These are phyloP conservation scores for Danio aesculapii DNA, from an alignment of 2,797 vertebrate species.

Conservation along the genomic window DNA sequence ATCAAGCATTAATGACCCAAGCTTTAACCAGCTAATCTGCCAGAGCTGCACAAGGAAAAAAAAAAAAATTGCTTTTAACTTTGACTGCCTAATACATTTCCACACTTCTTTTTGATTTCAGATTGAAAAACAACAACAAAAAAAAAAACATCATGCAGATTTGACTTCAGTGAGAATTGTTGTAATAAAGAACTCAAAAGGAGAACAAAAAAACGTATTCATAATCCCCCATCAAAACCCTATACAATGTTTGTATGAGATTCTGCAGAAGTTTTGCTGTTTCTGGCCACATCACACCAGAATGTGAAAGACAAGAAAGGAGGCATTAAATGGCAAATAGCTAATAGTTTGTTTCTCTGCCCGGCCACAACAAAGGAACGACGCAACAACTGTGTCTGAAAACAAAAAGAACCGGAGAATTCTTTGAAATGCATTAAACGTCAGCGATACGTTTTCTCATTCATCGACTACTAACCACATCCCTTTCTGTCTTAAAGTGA, in stretches of 20 bases:
- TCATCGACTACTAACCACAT: constrained; percentile 3
- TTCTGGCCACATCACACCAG: constrained; percentile 94
- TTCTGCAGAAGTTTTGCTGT: constrained; percentile 92
- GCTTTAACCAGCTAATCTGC: constrained; percentile 40
- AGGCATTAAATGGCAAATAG: constrained; percentile 32
- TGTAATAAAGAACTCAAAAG: constrained; percentile 14
- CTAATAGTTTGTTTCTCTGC: constrained; percentile 25
- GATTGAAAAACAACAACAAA: no score
- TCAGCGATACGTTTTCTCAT: background rate
- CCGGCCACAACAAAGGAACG: constrained; percentile 22
- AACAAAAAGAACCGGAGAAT: constrained; percentile 19
- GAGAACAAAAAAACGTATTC: background rate
- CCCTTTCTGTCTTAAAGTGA: constrained; percentile 29
- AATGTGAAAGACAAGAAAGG: constrained; percentile 75
- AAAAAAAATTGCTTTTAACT: constrained; percentile 69
- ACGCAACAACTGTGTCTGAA: constrained; percentile 23
- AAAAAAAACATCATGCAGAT: constrained; percentile 87
- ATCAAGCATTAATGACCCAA: constrained; percentile 67
- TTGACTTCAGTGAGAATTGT: constrained; percentile 68
- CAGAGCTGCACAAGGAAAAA: constrained; percentile 66
- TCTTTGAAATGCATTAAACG: constrained; percentile 40
- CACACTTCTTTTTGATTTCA: constrained; percentile 64
- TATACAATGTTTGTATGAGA: constrained; percentile 64
- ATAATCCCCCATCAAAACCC: constrained; percentile 39
- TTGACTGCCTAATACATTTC: constrained; percentile 69